These are phyloP conservation scores for Conger conger DNA, from an alignment of 2,113 vertebrate genomes.

Conservation along the genomic window DNA sequence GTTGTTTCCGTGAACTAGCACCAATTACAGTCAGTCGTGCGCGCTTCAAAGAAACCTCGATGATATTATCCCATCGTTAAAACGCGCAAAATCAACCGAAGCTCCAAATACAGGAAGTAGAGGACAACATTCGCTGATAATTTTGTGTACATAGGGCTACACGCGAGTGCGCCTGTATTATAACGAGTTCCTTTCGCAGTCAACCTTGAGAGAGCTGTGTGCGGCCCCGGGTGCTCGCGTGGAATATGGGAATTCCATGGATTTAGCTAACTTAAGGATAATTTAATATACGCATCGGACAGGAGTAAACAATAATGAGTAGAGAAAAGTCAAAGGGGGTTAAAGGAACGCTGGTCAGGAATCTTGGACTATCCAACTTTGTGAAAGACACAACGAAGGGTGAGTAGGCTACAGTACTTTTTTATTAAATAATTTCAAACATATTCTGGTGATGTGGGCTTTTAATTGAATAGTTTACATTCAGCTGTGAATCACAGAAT, in stretches of 20 bases:
- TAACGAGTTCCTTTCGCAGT: not conserved
- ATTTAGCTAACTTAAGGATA: not conserved
- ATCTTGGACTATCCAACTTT: not conserved
- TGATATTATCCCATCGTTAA: not conserved
- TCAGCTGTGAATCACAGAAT: not conserved
- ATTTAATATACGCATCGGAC: not conserved
- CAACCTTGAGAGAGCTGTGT: not conserved
- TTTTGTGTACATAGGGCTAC: not conserved
- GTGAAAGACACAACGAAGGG: conserved; percentile 4
- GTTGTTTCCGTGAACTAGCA: not conserved
- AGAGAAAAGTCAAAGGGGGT: not conserved
- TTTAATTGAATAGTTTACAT: not conserved
- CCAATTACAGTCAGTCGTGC: not conserved
- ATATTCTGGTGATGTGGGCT: not conserved
- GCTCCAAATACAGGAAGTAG: not conserved
- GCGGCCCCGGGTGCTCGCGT: not conserved
- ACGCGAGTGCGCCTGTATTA: not conserved
- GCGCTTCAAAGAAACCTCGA: not conserved
- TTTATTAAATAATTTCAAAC: not conserved
- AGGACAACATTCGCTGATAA: not conserved
- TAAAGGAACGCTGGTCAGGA: not conserved
- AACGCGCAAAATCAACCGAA: not conserved
- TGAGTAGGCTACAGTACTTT: not conserved
- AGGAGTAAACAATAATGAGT: not conserved
- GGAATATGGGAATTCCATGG: not conserved